Base-by-base conservation (phyloP, 2,113 vertebrate species). In the Dendrocopos noguchii region DNA sequence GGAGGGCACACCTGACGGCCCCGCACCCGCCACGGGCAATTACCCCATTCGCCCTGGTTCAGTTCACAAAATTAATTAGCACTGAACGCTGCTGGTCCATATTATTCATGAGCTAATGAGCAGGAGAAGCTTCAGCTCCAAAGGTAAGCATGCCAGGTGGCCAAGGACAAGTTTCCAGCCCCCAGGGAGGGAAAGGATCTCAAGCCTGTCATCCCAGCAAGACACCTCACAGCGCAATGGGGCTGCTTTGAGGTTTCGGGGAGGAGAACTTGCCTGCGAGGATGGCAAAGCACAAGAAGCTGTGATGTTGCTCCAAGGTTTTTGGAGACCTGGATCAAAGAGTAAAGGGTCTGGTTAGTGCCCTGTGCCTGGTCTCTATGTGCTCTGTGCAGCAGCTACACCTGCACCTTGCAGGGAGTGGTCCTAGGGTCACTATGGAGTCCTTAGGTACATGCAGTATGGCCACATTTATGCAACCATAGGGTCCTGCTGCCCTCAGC, bases 1-100 rank as follows among this genome's bases (percentile, higher is more conserved):
- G 74, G 80, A 81, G 75, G 33, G 53, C 28, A 53, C 91, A 96
- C 94, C 95, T 96, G 88, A 55, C 1, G 7, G 95, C 83, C 80
- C 80, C 9, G 0, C 52, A 64, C 13, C 5, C 11, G 3, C 87
- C 59, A 33, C 1, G 85, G 95, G 91, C 87, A 86, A 97, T 89
- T 96, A 97, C 90, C 81, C 84, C 96, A 89, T 96, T 95, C 67
- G 44, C 90, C 89, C 88, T 39, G 65, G 85, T 84, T 93, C 79
- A 95, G 87, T 94, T 96, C 68, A 94, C 94, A 96, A 96, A 96
- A 96, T 97, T 97, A 97, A 97, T 97, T 96, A 97, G 84, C 34
- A 25, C 67, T 70, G 55, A 92, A 90, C 5, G 2, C 91, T 87
- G 91, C 90, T 95, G 94, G 84, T 94, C 95, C 63, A 20, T 94